Percentiles rank a stretch among this genome's conserved stretches.
Evolutionary conservation across 2,888 invertebrate genomes (phyloP).

Genomic region (Catocala sponsa): DNA sequence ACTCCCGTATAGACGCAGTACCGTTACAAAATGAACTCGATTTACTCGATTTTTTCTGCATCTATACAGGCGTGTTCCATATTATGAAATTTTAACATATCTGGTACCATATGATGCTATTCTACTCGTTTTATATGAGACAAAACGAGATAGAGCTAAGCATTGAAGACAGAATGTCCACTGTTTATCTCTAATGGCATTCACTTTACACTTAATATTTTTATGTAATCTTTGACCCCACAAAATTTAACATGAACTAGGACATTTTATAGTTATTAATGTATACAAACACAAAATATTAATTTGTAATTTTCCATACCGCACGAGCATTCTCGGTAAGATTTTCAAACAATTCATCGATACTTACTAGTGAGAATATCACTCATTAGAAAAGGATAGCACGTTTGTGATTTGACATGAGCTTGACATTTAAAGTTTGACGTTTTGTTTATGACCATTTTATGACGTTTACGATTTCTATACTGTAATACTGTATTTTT

Average conservation of each 20-base stretch:
- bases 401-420: conserved; percentile 2
- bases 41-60: conserved; percentile 56
- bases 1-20: conserved; percentile 84
- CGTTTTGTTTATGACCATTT: not conserved
- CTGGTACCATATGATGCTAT: conserved; percentile 19
- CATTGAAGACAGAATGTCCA: not conserved
- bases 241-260: no score
- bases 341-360: no score
- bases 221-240: no score
- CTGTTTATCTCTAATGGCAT: no score
- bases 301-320: no score
- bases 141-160: conserved; percentile 30
- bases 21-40: conserved; percentile 82
- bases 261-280: no score
- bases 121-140: conserved; percentile 11
- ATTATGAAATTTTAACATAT: conserved; percentile 20
- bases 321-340: no score
- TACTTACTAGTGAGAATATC: no score
- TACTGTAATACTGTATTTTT: conserved; percentile 18
- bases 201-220: no score
- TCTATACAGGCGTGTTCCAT: conserved; percentile 45
- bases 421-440: conserved; percentile 2
- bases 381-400: no score
- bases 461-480: conserved; percentile 39
- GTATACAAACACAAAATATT: no score